These are phyloP conservation scores for Carcharodon carcharias DNA, from an alignment of 2,797 vertebrate species.

Conservation along the genomic window DNA sequence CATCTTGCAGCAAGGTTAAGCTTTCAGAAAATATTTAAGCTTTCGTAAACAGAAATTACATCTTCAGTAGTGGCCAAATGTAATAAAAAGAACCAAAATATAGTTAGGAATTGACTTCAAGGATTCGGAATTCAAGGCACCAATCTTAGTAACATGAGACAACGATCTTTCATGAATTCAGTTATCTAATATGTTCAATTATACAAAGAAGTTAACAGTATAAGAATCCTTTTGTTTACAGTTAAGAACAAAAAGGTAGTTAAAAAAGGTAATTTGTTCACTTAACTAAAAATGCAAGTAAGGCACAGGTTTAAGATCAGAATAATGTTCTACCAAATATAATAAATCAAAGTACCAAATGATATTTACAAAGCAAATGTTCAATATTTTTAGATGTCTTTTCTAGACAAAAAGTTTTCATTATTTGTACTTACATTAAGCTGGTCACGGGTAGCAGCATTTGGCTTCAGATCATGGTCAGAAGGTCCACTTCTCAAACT, in stretches of 20 bases:
- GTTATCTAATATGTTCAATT: not conserved
- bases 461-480: slow-evolving; percentile 95
- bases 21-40: not conserved
- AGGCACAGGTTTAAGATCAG: not conserved
- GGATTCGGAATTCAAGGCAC: not conserved
- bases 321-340: not conserved
- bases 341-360: not conserved
- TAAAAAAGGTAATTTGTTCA: not conserved
- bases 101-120: not conserved
- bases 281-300: not conserved
- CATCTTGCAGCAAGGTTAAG: not conserved
- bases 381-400: not conserved
- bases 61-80: not conserved
- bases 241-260: not conserved
- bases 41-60: not conserved
- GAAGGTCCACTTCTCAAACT: slow-evolving; percentile 93
- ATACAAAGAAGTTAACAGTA: not conserved
- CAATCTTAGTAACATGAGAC: not conserved
- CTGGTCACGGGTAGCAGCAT: slow-evolving; percentile 89
- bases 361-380: not conserved
- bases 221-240: not conserved
- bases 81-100: not conserved
- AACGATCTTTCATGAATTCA: not conserved
- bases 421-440: slow-evolving; percentile 78
- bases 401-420: not conserved